Base-by-base conservation (phyloP, 2,797 vertebrate genomes). In the Hipposideros larvatus region DNA sequence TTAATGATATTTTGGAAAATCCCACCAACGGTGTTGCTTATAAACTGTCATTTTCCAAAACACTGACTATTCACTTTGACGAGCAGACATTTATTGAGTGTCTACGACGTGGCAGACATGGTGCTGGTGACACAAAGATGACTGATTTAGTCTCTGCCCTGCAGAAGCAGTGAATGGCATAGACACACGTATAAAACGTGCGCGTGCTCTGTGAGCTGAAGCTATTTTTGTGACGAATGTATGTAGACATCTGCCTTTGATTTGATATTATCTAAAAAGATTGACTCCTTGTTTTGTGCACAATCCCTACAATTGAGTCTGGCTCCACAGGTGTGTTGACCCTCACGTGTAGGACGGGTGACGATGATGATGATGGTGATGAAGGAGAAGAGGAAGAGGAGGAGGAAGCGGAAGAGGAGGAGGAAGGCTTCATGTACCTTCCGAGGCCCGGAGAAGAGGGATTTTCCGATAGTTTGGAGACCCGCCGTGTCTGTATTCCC, bases 1-100 rank as follows among this genome's bases (percentile, higher is more conserved):
- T 13, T 22, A 80, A 80, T 28, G 14, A 26, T 19, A 63, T 55
- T 95, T 80, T 84, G 74, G 92, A 79, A 89, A 96, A 94, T 34
- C 70, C 71, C 37, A 48, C 28, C 37, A 5, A 53, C 7, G 31
- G 37, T 5, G 21, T 59, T 55, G 26, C 55, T 77, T 15, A 41
- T 41, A 66, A 57, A 24, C 21, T 5, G 51, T 19, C 18, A n/a
- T 41, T 80, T 77, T 31, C 59, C 16, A n/a, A 94, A 89, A 46
- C 61, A 28, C 0, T 2, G 31, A 34, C 7, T 79, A 34, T 43
- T 73, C 46, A 31, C 63, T 71, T 37, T 51, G 75, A 66, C 1
- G 31, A n/a, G 57, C n/a, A 34, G 26, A 87, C 5, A 4, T 8
- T 11, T 31, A 21, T 4, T 31, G 51, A 34, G 26, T 0, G 11